Conservation (phyloP, 1,140 invertebrate genomes). For the Bombus haemorrhoidalis region DNA sequence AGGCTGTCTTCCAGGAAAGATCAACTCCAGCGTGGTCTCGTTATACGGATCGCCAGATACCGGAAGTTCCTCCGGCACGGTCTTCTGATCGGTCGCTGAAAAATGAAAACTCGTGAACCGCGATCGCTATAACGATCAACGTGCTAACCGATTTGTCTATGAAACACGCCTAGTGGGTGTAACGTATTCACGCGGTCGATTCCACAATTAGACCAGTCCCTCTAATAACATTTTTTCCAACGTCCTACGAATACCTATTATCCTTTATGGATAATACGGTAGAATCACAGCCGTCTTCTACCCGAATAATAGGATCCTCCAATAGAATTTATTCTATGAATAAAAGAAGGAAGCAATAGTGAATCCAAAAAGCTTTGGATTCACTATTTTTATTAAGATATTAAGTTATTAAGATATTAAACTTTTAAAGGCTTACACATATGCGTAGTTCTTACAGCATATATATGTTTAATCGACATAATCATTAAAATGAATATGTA, state of each 20-base stretch:
- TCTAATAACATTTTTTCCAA: neutral
- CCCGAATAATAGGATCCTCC: neutral
- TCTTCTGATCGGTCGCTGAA: constrained; percentile 91
- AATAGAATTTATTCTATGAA: neutral
- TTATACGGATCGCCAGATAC: constrained; percentile 91
- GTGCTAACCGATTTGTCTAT: neutral
- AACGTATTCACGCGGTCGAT: neutral
- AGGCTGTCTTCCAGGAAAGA: constrained; percentile 89
- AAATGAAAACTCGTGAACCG: constrained; percentile 28
- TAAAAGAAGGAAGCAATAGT: neutral
- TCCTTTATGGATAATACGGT: neutral
- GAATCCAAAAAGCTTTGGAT: neutral
- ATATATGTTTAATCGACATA: no score
- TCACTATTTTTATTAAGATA: no score
- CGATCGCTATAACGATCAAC: constrained; percentile 9
- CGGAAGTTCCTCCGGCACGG: constrained; percentile 89
- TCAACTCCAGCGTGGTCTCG: constrained; percentile 90
- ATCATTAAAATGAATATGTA: no score
- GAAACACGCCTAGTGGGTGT: neutral
- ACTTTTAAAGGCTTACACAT: neutral
- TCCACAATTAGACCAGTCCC: neutral
- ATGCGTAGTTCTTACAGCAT: neutral
- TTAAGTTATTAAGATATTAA: neutral
- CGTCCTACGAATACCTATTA: neutral
- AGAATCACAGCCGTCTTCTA: neutral